phyloP scores from a whole-genome alignment of 2,113 vertebrate species.

The Monarcha castaneiventris region DNA sequence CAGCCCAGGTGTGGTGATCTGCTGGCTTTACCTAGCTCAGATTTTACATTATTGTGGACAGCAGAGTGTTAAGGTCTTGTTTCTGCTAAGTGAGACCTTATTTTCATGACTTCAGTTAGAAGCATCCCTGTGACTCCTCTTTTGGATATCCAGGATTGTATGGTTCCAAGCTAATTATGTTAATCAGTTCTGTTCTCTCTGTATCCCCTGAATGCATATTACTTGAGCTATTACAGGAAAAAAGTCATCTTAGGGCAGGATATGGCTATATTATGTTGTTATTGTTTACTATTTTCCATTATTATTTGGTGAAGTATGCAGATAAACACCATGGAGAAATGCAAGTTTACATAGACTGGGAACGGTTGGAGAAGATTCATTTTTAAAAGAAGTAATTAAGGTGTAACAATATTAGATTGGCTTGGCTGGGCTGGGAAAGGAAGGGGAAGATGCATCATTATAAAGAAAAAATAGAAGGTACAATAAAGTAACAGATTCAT shows the following conservation, averaged over 20 bases:
- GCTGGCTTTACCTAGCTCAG: not conserved
- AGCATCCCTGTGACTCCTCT: not conserved
- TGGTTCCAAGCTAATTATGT: not conserved
- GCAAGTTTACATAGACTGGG: not conserved
- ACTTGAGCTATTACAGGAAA: not conserved
- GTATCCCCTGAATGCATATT: not conserved
- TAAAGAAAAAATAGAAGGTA: not conserved
- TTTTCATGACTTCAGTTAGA: not conserved
- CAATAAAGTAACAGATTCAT: not conserved
- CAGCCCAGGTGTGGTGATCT: not conserved
- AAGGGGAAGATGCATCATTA: not conserved
- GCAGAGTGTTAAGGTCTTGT: accelerated
- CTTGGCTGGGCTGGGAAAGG: not conserved
- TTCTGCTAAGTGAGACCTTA: not conserved
- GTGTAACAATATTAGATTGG: not conserved
- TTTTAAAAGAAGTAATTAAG: not conserved
- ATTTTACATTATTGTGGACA: not conserved
- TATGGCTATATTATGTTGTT: not conserved
- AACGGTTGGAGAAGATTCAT: not conserved
- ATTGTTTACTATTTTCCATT: not conserved
- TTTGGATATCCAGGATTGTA: not conserved
- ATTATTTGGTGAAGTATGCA: not conserved
- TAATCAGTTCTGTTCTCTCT: not conserved
- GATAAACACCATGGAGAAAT: not conserved
- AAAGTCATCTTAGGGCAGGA: not conserved